These are phyloP conservation scores for Urocitellus parryii DNA, from an alignment of 2,113 vertebrate species.

Conservation along the genomic window DNA sequence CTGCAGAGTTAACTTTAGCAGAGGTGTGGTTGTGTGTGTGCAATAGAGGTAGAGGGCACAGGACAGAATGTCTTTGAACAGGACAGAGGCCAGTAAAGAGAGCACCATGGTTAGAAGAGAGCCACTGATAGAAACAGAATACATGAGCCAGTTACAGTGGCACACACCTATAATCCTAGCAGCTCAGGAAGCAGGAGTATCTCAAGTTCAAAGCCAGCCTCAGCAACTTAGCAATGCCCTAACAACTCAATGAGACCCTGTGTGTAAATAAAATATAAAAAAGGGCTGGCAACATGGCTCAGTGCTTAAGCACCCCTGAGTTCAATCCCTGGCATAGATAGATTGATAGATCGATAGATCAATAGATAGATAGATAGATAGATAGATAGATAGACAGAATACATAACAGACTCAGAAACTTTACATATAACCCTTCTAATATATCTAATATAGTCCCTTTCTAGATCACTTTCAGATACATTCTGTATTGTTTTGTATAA, in stretches of 20 bases:
- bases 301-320: no score
- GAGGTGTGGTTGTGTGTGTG: neutral
- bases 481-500: slow-evolving; percentile 20
- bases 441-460: neutral
- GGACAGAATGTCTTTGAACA: neutral
- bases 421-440: neutral
- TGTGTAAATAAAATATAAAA: no score
- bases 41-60: neutral
- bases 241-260: no score
- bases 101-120: neutral
- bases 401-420: neutral
- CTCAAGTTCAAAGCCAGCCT: no score
- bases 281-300: no score
- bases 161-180: no score
- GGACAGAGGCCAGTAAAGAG: neutral
- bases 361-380: neutral
- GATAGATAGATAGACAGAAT: neutral
- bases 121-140: neutral
- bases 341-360: neutral
- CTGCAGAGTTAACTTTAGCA: neutral
- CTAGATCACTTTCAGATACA: neutral
- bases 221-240: no score
- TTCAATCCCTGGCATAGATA: neutral
- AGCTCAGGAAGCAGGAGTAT: no score
- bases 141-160: no score